Base-by-base conservation (phyloP, 2,888 invertebrate genomes). In the Hartigia nigra region DNA sequence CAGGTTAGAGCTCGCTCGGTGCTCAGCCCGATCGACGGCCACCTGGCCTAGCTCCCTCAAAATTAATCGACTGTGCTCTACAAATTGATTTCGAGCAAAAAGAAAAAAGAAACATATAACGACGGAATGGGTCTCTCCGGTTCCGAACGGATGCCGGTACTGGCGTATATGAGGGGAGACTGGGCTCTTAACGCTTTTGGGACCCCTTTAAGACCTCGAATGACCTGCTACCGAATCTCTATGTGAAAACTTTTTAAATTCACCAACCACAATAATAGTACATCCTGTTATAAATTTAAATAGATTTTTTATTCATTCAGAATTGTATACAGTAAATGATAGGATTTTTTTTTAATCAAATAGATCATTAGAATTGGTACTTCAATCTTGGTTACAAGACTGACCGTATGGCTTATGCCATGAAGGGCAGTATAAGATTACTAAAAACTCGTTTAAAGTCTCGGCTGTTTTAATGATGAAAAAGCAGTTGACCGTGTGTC, bases 1-100 rank as follows among this genome's bases (percentile, higher is more conserved):
- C 23, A 55, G 55, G 12, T 72, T 14, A 31, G 34, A 9, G 31
- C 72, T 34, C 14, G 32, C 32, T 31, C 12, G n/a, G 31, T 23
- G 23, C 23, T 55, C 55, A 55, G 55, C 55, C 23, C 14, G 78
- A 80, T 82, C 78, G 81, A 78, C 79, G 83, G 82, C 85, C 86
- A 86, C 84, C 85, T 85, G 83, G 84, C 77, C 77, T 84, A 82
- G 83, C 81, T 82, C 81, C 78, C 80, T 55, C 23, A 74, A 87
- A 87, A 87, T 88, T 87, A 87, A 88, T 88, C 84, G 86, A 86
- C 86, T 87, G 85, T 85, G 84, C 85, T 84, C 82, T 86, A 88
- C 87, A 88, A 88, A 88, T 88, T 88, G 87, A 88, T 88, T 87
- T 86, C 82, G 87, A 87, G 86, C 86, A 87, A 87, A 87, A 88